These are phyloP conservation scores for Heteronetta atricapilla DNA, from an alignment of 2,113 vertebrate species.

Conservation along the genomic window DNA sequence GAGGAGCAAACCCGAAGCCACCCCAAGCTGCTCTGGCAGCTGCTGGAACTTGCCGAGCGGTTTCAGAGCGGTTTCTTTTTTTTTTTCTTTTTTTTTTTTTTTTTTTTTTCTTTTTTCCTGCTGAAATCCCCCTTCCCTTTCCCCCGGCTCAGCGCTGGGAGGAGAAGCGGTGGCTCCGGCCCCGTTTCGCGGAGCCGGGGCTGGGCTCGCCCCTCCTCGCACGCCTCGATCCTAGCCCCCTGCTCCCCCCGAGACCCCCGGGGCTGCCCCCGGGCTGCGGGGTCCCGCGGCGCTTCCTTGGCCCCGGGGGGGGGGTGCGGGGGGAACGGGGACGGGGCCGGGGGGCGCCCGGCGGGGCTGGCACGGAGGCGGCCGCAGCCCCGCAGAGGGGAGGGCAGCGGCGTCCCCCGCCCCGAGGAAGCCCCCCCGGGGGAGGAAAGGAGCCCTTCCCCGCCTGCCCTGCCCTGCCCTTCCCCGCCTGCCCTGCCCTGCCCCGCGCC, in stretches of 20 bases:
- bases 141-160: neutral
- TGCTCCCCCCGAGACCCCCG: neutral
- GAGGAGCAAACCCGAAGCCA: neutral
- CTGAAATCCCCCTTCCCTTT: neutral
- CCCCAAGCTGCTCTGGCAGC: neutral
- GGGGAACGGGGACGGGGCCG: neutral
- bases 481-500: neutral
- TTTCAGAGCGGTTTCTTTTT: neutral
- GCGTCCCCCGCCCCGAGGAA: neutral
- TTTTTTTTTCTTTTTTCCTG: neutral
- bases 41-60: neutral
- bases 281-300: neutral
- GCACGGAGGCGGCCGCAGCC: neutral
- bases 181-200: neutral
- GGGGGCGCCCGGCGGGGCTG: neutral
- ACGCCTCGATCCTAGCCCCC: neutral
- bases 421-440: neutral
- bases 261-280: neutral
- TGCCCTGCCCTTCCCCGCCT: neutral
- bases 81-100: no score
- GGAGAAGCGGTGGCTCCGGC: neutral
- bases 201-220: constrained; percentile 14
- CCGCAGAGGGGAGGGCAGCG: neutral
- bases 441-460: neutral
- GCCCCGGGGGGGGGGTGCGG: neutral